These are phyloP conservation scores for Semotilus atromaculatus DNA, from an alignment of 2,797 vertebrate species.

Conservation along the genomic window DNA sequence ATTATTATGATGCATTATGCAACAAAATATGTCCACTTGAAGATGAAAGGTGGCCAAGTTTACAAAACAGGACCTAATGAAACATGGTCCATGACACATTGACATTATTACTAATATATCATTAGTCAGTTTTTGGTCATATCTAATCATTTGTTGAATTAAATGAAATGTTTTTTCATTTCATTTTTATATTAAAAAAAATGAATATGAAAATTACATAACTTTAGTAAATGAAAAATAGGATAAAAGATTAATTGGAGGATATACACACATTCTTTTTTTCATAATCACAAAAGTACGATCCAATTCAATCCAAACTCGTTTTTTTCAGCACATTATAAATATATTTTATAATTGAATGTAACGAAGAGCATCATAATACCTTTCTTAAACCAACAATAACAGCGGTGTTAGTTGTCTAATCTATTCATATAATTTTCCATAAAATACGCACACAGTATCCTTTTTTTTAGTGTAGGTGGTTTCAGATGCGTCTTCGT, in stretches of 20 bases:
- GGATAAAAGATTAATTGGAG: too few relatives aligned
- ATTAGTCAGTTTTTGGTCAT: not conserved
- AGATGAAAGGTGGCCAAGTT: not conserved
- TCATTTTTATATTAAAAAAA: too few relatives aligned
- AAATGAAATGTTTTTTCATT: not conserved
- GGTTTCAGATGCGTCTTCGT: constrained; percentile 62
- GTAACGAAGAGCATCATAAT: not conserved
- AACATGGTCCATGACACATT: not conserved
- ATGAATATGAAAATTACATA: not conserved
- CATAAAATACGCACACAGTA: constrained; percentile 14
- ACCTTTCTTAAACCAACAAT: constrained; percentile 11
- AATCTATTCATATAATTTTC: constrained; percentile 30
- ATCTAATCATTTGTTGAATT: not conserved
- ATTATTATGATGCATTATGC: not conserved
- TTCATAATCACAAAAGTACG: not conserved
- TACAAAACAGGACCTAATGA: not conserved
- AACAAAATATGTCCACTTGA: not conserved
- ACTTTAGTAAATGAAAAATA: not conserved
- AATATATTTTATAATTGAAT: not conserved
- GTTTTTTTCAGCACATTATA: constrained; percentile 6
- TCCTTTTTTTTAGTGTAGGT: constrained; percentile 29
- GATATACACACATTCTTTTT: not conserved
- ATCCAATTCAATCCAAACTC: constrained; percentile 5
- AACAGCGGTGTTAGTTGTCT: constrained; percentile 25
- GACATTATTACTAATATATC: not conserved